A percentile compares a stretch with the other conserved stretches of the same genome.
These are phyloP conservation scores for Eilema sororculum DNA, from an alignment of 2,888 invertebrate species.

Conservation along the genomic window DNA sequence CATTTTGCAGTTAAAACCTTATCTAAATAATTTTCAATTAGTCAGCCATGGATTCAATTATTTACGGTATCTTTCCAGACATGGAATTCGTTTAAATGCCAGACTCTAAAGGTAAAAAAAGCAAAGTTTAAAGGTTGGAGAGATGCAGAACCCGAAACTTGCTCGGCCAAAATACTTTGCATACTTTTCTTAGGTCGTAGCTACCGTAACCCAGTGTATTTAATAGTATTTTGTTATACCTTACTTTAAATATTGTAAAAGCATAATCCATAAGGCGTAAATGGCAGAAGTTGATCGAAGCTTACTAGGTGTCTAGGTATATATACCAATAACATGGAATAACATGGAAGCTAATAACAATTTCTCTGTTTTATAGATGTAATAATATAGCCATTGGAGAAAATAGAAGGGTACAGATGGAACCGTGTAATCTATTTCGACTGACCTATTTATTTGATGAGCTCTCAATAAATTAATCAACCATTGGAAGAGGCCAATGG, in stretches of 20 bases:
- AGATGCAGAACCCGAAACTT: slow-evolving; percentile 49
- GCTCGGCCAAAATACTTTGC: slow-evolving; percentile 54
- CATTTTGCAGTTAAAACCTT: slow-evolving; percentile 42
- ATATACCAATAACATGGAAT: not conserved
- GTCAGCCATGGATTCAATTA: slow-evolving; percentile 45
- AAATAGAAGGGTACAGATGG: slow-evolving; percentile 7
- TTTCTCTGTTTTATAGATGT: slow-evolving; percentile 1
- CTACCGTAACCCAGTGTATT: slow-evolving; percentile 31
- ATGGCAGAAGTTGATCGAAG: too few relatives aligned
- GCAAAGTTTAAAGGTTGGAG: slow-evolving; percentile 53
- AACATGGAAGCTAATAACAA: not conserved
- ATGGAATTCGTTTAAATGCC: slow-evolving; percentile 50
- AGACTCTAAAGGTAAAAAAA: slow-evolving; percentile 37
- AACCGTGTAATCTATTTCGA: slow-evolving; percentile 15
- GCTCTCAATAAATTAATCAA: slow-evolving; percentile 25
- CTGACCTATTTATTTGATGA: slow-evolving; percentile 24
- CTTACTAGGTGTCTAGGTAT: not conserved
- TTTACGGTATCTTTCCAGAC: slow-evolving; percentile 42
- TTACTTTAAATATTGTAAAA: not conserved
- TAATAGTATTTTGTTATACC: slow-evolving; percentile 17
- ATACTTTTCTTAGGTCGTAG: slow-evolving; percentile 46
- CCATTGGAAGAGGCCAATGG: slow-evolving; percentile 21
- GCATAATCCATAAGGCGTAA: not conserved
- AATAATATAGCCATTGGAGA: slow-evolving; percentile 6
- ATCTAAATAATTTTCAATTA: slow-evolving; percentile 42